Conservation (phyloP, 2,113 vertebrate species). For the Ascaphus truei region DNA sequence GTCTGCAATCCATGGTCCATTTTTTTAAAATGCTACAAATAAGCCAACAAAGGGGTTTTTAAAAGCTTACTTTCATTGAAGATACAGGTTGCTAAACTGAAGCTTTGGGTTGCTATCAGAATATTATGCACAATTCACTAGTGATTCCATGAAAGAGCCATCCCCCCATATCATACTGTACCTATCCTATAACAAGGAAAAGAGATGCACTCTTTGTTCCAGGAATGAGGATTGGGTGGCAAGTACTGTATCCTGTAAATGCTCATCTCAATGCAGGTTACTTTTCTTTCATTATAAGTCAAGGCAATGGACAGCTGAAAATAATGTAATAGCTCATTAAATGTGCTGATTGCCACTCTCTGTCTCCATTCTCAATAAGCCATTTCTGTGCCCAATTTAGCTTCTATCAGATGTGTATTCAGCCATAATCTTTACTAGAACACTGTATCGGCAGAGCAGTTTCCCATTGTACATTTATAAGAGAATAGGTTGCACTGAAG, state of each 20-base stretch:
- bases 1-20: too few species aligned
- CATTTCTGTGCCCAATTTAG: neutral
- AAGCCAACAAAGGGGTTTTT: too few species aligned
- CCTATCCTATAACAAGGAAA: neutral
- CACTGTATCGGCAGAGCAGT: too few species aligned
- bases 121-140: neutral
- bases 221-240: slow-evolving; percentile 15
- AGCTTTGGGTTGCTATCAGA: neutral
- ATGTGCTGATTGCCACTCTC: slow-evolving; percentile 8
- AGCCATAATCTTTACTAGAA: neutral
- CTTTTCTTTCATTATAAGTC: slow-evolving; percentile 8
- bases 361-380: neutral
- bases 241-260: slow-evolving; percentile 4
- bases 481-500: neutral
- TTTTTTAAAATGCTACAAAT: too few species aligned
- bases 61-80: neutral
- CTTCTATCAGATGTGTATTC: neutral
- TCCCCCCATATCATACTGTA: neutral
- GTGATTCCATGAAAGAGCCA: neutral
- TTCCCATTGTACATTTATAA: neutral
- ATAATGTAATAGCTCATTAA: neutral
- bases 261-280: neutral
- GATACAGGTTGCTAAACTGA: neutral
- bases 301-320: neutral
- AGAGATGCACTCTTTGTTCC: neutral